Percentiles rank a stretch among this genome's conserved stretches.
Conservation (phyloP, 1,140 invertebrate species). For the Phortica variegata region DNA sequence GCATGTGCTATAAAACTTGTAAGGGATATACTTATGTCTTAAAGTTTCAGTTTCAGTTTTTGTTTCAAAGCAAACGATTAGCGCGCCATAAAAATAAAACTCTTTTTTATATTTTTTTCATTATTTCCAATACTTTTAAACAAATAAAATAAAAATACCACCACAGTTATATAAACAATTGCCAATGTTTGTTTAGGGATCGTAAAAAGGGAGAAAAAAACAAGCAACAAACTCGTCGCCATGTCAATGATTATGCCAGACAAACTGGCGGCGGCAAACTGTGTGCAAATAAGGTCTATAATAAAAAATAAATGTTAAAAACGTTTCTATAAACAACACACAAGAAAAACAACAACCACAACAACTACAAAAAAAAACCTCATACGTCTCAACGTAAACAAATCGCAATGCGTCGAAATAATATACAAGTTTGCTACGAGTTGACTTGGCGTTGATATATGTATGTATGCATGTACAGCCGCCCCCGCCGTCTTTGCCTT, state of each 20-base stretch:
- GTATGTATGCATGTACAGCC: too few relatives aligned
- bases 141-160: slow-evolving; percentile 17
- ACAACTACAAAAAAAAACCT: slow-evolving; percentile 18
- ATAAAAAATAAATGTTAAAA: slow-evolving; percentile 41
- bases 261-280: slow-evolving; percentile 42
- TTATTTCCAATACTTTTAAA: too few relatives aligned
- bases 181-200: slow-evolving; percentile 34
- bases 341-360: slow-evolving; percentile 16
- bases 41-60: too few relatives aligned
- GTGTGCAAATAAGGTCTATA: slow-evolving; percentile 4
- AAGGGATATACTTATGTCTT: too few relatives aligned
- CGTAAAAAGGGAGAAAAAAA: slow-evolving; percentile 41
- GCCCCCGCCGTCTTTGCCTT: too few relatives aligned
- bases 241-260: slow-evolving; percentile 21
- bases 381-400: slow-evolving; percentile 51
- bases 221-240: slow-evolving; percentile 10
- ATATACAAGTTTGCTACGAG: too few relatives aligned
- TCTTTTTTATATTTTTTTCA: too few relatives aligned
- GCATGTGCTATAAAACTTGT: too few relatives aligned
- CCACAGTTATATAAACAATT: slow-evolving; percentile 31
- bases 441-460: too few relatives aligned
- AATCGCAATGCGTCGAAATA: slow-evolving; percentile 42
- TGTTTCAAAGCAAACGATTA: too few relatives aligned
- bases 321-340: slow-evolving; percentile 8
- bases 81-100: too few relatives aligned